Base-by-base conservation (phyloP, 2,113 vertebrate species). In the Morphnarchus princeps region DNA sequence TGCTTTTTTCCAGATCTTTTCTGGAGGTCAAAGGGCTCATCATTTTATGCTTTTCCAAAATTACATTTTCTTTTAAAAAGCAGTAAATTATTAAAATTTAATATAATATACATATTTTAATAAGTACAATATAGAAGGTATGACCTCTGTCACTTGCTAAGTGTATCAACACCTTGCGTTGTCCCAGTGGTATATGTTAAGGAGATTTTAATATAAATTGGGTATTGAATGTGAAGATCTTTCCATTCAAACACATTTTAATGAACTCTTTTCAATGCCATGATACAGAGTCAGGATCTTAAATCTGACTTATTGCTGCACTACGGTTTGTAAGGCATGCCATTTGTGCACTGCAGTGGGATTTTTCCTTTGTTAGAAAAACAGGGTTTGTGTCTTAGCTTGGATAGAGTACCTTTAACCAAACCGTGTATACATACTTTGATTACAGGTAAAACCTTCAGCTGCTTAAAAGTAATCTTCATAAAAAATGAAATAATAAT, bases 61-160 rank as follows among this genome's bases (percentile, higher is more conserved):
- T 79, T 74, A 69, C 6, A 15, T 92, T 93, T 95, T 87, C 43
- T 36, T 87, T 92, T 82, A 61, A 47, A 92, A 95, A 93, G 19
- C 38, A 89, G 49, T 87, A 93, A 84, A 95, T 89, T 82, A 93
- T 84, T 91, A 94, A 94, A 90, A 90, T 67, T 40, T 58, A 63
- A 71, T 63, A 61, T 84, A 67, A 92, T 92, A 94, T 74, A 67
- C 1, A 5, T 73, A 87, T 91, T 92, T 91, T 89, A 90, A 82
- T 91, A 92, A 67, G 52, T 42, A 71, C 26, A 65, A 61, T 92
- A 79, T 29, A 61, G 77, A 86, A 91, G 4, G 16, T 47, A 66
- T 82, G 59, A 95, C 63, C 72, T 89, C 55, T 93, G 62, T 63
- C 69, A 63, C 40, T 84, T 78, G 15, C 22, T 76, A 61, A 89